Conservation (phyloP, 2,113 vertebrate species). For the Gasterosteus aculeatus region DNA sequence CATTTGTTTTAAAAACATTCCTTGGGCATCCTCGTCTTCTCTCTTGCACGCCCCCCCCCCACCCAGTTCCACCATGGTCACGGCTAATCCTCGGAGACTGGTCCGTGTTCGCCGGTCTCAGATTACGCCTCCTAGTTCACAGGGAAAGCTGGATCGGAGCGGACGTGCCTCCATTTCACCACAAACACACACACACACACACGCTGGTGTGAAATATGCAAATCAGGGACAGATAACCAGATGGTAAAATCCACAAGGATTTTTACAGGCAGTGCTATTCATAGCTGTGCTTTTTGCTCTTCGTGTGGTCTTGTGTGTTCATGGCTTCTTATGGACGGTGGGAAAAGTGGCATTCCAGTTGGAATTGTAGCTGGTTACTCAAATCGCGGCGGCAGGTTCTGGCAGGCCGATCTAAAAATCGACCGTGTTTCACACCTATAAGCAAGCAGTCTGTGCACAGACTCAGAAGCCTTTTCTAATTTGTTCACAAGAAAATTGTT, state of each 20-base stretch:
- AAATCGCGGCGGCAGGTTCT: constrained; percentile 32
- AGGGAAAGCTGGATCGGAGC: constrained; percentile 24
- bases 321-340: constrained; percentile 25
- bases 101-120: constrained; percentile 40
- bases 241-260: constrained; percentile 41
- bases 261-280: constrained; percentile 3
- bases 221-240: constrained; percentile 49
- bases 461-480: constrained; percentile 16
- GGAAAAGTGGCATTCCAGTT: constrained; percentile 24
- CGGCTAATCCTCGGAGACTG: constrained; percentile 44
- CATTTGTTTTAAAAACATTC: neutral
- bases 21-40: neutral
- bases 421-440: constrained; percentile 24
- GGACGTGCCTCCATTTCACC: constrained; percentile 29
- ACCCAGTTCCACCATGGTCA: constrained; percentile 29
- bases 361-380: constrained; percentile 28
- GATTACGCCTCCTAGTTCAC: constrained; percentile 48
- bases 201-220: constrained; percentile 49
- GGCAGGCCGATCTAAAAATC: constrained; percentile 35
- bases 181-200: neutral
- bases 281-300: constrained; percentile 23
- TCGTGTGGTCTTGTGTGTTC: neutral
- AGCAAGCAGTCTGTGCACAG: neutral
- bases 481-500: constrained; percentile 17
- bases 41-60: constrained; percentile 10